Base-by-base conservation (phyloP, 53 echinoderm and acorn worm genomes). In the Hippasteria phrygiana region DNA sequence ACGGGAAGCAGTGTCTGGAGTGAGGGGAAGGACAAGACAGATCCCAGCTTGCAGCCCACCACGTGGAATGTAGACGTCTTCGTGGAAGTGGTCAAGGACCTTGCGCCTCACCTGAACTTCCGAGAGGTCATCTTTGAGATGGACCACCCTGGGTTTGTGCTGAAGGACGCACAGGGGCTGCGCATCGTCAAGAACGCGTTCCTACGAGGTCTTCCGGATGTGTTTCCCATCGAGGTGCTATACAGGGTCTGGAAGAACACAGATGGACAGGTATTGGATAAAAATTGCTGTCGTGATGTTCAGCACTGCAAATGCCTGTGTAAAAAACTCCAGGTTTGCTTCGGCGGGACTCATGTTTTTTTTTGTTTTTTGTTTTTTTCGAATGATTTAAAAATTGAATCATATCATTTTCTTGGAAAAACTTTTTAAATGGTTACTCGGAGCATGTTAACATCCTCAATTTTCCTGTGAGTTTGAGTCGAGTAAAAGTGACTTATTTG, bases 31-130 rank as follows among this genome's bases (percentile, higher is more conserved):
- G 97, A 97, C 91, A 93, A 93, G 81, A 3, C 74, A 12, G 96
- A 94, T 46, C 82, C 80, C 55, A 50, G 87, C 28, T 78, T 66
- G 32, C 93, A 92, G 76, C 79, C 87, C 34, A 87, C 89, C 41
- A 92, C 97, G 14, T 97, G 97, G 97, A 95, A 97, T 63, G 88
- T 95, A 2, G 95, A 95, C 73, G 89, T 95, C 77, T 97, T 97
- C 75, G 91, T 97, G 33, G 94, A 95, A 33, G 94, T 92, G 24
- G 88, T 97, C 43, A 90, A 87, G 39, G 97, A 97, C 77, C 86
- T 93, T 40, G 95, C 95, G 24, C 95, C 97, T 22, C 97, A 95
- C 65, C 88, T 97, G 81, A 92, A 94, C 92, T 97, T 95, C 87
- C 76, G 92, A 28, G 97, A 95, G 82, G 97, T 97, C 22, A 88